These are phyloP conservation scores for Mastomys natalensis DNA, from an alignment of 2,113 vertebrate genomes.

Conservation along the genomic window DNA sequence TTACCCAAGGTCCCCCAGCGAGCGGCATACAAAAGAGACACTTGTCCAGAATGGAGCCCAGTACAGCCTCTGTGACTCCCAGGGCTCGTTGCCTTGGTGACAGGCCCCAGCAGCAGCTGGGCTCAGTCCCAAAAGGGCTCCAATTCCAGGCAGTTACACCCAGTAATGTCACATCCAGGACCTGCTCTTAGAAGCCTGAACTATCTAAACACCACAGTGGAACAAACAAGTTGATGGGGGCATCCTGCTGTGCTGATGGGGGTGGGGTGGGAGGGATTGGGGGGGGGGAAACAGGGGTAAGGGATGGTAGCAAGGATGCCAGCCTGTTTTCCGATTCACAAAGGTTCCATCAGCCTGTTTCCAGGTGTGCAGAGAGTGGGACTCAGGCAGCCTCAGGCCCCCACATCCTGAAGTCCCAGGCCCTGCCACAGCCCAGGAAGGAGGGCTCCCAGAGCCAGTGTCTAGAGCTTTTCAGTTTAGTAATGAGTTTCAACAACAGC, in stretches of 20 bases:
- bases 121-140: not conserved
- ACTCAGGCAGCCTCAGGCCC: not conserved
- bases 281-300: not conserved
- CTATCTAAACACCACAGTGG: not conserved
- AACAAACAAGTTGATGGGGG: not conserved
- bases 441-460: not conserved
- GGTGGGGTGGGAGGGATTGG: too few species aligned
- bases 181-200: not conserved
- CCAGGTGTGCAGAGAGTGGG: not conserved
- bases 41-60: not conserved
- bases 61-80: not conserved
- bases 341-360: not conserved
- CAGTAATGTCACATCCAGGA: not conserved
- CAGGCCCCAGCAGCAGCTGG: not conserved
- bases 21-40: not conserved
- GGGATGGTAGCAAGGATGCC: accelerated
- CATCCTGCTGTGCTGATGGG: not conserved
- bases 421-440: not conserved
- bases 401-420: not conserved
- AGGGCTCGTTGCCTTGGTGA: not conserved
- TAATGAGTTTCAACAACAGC: not conserved
- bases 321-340: not conserved
- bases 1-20: not conserved
- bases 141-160: not conserved
- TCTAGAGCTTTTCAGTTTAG: too few species aligned